phyloP scores from a whole-genome alignment of 2,888 invertebrate genomes.

The Galerucella nymphaeae region DNA sequence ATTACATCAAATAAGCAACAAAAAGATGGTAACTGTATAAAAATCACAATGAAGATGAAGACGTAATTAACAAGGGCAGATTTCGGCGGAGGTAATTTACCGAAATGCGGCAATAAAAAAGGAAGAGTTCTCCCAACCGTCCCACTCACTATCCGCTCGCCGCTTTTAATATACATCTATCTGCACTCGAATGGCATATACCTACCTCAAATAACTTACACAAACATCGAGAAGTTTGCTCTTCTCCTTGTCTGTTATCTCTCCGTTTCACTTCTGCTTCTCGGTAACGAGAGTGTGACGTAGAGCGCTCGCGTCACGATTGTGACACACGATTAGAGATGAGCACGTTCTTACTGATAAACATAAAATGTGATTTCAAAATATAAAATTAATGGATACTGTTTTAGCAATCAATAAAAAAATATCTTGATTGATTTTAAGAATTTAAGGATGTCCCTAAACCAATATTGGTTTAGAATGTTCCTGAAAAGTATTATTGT shows the following conservation, averaged over 20 bases:
- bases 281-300: constrained; percentile 49
- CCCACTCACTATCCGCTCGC: constrained; percentile 22
- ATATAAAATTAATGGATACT: no score
- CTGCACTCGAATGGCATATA: constrained; percentile 25
- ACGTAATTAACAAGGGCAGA: constrained; percentile 21
- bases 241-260: constrained; percentile 24
- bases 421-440: no score
- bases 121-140: constrained; percentile 10
- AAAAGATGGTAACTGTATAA: constrained; percentile 11
- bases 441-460: no score
- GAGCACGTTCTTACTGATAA: not conserved
- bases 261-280: constrained; percentile 37
- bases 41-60: constrained; percentile 17
- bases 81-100: constrained; percentile 20
- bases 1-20: constrained; percentile 7
- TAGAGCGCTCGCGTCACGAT: constrained; percentile 48
- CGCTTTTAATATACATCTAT: constrained; percentile 27
- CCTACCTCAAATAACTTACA: constrained; percentile 28
- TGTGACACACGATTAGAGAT: constrained; percentile 43
- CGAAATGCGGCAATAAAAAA: constrained; percentile 23
- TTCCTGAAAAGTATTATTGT: no score
- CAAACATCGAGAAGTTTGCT: constrained; percentile 31
- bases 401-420: no score
- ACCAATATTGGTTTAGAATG: no score
- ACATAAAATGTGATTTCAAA: not conserved